Evolutionary conservation across 2,888 invertebrate species (phyloP).

Genomic region (Drosophila falleni): DNA sequence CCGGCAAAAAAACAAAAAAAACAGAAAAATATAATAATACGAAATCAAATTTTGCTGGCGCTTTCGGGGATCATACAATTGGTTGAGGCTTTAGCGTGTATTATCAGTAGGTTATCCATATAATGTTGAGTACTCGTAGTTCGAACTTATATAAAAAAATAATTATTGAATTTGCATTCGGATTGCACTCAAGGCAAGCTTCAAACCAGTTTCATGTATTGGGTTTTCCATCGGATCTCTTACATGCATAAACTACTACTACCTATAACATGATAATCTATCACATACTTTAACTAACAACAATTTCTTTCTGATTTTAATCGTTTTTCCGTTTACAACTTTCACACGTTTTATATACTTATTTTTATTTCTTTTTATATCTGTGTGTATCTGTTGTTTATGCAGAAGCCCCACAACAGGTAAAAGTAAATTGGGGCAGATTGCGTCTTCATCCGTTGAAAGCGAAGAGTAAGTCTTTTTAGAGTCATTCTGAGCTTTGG

Average conservation of each 20-base stretch:
- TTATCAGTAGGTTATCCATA: slow-evolving; percentile 49
- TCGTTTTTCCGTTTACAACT: slow-evolving; percentile 42
- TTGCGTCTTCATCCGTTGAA: slow-evolving; percentile 82
- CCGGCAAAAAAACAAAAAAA: slow-evolving; percentile 11
- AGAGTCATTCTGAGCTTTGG: slow-evolving; percentile 69
- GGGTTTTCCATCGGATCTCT: slow-evolving; percentile 26
- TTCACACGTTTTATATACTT: slow-evolving; percentile 56
- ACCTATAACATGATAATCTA: slow-evolving; percentile 25
- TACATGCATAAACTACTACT: slow-evolving; percentile 15
- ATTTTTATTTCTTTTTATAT: slow-evolving; percentile 71
- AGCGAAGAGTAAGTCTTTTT: slow-evolving; percentile 84
- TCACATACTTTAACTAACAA: slow-evolving; percentile 42
- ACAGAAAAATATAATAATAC: slow-evolving; percentile 10
- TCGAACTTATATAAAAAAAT: slow-evolving; percentile 15
- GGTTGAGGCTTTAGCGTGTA: slow-evolving; percentile 67
- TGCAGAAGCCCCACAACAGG: slow-evolving; percentile 83
- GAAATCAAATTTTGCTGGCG: slow-evolving; percentile 44
- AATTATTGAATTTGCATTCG: slow-evolving; percentile 46
- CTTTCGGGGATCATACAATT: slow-evolving; percentile 63
- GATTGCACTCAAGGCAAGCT: slow-evolving; percentile 71
- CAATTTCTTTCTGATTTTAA: slow-evolving; percentile 19
- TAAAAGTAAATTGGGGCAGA: slow-evolving; percentile 84
- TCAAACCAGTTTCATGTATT: slow-evolving; percentile 39
- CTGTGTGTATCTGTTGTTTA: slow-evolving; percentile 66
- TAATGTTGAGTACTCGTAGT: slow-evolving; percentile 58